Evolutionary conservation across 2,113 vertebrate genomes (phyloP).

Genomic region (Sterna hirundo): DNA sequence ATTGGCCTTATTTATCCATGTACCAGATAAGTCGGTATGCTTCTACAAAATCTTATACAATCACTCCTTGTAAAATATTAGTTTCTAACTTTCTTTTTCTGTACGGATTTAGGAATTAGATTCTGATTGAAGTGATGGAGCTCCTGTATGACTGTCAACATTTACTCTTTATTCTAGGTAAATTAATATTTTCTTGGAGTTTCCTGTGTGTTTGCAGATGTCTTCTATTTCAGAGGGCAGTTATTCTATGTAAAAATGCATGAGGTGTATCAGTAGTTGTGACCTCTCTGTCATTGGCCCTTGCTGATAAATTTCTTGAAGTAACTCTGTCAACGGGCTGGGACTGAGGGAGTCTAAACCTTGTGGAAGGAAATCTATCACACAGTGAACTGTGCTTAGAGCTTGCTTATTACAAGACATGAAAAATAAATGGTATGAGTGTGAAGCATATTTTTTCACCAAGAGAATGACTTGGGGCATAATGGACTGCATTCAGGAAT

Average conservation of each 20-base stretch:
- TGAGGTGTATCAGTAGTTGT: not conserved
- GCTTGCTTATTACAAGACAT: conserved; percentile 26
- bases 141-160: not conserved
- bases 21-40: not conserved
- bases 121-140: not conserved
- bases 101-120: not conserved
- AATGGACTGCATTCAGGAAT: not conserved
- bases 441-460: conserved; percentile 5
- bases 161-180: not conserved
- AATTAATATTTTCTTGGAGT: not conserved
- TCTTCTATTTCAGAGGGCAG: not conserved
- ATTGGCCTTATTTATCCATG: not conserved
- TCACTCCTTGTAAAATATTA: not conserved
- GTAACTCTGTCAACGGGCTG: not conserved
- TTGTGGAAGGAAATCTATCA: conserved; percentile 52
- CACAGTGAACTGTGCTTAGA: conserved; percentile 14
- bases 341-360: conserved; percentile 2
- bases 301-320: conserved; percentile 10
- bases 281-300: conserved; percentile 24
- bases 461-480: not conserved
- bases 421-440: conserved; percentile 45
- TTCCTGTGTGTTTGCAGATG: not conserved
- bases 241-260: conserved; percentile 7
- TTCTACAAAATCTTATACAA: not conserved
- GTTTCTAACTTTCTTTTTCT: not conserved